Percentiles rank a stretch among this genome's conserved stretches.
phyloP scores from a whole-genome alignment of 2,888 invertebrate species.

The Erpobdella octoculata region DNA sequence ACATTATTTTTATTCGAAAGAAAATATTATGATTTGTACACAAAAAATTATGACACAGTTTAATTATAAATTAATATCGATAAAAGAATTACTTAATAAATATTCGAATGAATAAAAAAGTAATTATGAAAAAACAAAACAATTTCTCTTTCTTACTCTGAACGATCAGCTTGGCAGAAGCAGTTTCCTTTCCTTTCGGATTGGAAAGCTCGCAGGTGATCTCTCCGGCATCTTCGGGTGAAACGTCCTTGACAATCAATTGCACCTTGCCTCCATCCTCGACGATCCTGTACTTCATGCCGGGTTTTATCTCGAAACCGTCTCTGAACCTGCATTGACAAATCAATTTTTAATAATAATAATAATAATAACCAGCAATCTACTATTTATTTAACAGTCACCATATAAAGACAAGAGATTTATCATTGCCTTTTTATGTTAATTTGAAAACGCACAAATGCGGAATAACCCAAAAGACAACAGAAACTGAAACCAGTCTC shows the following conservation, averaged over 20 bases:
- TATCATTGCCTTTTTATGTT: background rate
- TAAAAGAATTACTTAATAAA: no score
- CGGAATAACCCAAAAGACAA: background rate
- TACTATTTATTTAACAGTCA: background rate
- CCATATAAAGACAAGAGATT: background rate
- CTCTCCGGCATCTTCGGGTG: slow-evolving; percentile 85
- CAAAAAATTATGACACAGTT: no score
- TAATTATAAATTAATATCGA: no score
- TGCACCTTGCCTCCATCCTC: slow-evolving; percentile 67
- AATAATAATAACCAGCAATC: background rate
- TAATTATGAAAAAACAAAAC: no score
- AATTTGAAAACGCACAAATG: background rate
- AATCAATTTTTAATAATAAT: no score
- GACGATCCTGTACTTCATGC: slow-evolving; percentile 60
- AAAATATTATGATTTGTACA: no score
- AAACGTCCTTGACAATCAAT: slow-evolving; percentile 77
- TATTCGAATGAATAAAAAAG: no score
- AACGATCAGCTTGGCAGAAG: slow-evolving; percentile 60
- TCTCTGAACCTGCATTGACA: slow-evolving; percentile 48
- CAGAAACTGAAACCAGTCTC: background rate
- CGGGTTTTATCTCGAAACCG: slow-evolving; percentile 51
- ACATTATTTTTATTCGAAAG: no score
- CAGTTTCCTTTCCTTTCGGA: slow-evolving; percentile 79
- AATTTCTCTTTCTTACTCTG: no score
- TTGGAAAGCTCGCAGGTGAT: slow-evolving; percentile 93